phyloP scores from a whole-genome alignment of 1,140 invertebrate genomes.

The Eupristina koningsbergeri region DNA sequence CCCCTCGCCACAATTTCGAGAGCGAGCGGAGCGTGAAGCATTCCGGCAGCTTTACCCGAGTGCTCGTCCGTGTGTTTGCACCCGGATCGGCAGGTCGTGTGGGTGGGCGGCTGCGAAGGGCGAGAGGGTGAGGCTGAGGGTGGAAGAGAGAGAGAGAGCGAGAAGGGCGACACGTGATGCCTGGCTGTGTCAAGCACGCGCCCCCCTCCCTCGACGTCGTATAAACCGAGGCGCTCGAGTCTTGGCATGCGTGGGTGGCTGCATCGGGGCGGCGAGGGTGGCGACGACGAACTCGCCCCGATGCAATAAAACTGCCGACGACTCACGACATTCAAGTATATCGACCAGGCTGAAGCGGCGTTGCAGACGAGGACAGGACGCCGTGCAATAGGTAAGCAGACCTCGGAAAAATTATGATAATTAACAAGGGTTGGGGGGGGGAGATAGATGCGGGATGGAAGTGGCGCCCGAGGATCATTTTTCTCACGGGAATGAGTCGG shows the following conservation, averaged over 20 bases:
- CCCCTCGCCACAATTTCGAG: neutral
- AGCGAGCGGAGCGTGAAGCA: constrained; percentile 41
- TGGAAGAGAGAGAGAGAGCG: neutral
- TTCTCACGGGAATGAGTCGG: no score
- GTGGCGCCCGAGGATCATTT: neutral
- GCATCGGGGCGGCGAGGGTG: neutral
- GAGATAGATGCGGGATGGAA: neutral
- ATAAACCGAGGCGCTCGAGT: neutral
- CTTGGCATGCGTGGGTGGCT: neutral
- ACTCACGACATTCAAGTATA: constrained; percentile 30
- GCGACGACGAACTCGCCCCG: neutral
- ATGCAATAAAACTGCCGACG: constrained; percentile 27
- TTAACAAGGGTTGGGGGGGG: neutral
- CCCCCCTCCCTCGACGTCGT: neutral
- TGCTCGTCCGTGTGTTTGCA: neutral
- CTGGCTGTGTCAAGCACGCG: neutral
- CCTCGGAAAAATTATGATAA: no score
- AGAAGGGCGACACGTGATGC: neutral
- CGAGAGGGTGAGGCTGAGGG: neutral
- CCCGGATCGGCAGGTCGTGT: no score
- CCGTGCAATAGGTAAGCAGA: constrained; percentile 1
- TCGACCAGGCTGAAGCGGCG: constrained; percentile 10
- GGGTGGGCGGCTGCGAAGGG: neutral
- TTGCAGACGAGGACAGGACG: neutral
- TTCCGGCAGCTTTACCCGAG: neutral